These are phyloP conservation scores for Meleagris gallopavo DNA, from an alignment of 2,113 vertebrate genomes.

Conservation along the genomic window DNA sequence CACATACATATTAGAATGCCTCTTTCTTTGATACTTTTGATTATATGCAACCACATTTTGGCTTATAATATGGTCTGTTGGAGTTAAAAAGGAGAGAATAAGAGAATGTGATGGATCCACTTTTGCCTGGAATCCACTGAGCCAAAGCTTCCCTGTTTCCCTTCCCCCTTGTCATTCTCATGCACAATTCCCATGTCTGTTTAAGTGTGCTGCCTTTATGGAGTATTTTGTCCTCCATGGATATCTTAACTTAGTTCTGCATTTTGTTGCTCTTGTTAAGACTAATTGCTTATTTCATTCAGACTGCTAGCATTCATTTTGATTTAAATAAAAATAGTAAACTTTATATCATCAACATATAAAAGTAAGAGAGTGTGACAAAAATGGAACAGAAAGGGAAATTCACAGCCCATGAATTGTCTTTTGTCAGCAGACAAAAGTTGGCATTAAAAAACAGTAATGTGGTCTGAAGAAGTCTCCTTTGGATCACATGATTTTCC, in stretches of 20 bases:
- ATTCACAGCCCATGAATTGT: neutral
- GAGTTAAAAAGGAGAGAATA: neutral
- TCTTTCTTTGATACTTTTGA: neutral
- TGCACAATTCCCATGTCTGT: neutral
- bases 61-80: neutral
- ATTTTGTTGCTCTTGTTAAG: neutral
- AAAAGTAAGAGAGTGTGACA: neutral
- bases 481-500: neutral
- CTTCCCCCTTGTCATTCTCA: neutral
- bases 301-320: neutral
- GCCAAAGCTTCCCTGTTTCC: neutral
- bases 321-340: neutral
- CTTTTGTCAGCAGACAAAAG: neutral
- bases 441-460: neutral
- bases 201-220: neutral
- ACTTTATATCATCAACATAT: accelerated
- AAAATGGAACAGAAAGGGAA: neutral
- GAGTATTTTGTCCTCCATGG: neutral
- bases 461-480: neutral
- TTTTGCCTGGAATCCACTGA: neutral
- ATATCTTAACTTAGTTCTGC: neutral
- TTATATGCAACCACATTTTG: neutral
- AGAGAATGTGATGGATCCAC: neutral
- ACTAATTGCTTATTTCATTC: neutral
- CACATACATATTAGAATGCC: neutral